Evolutionary conservation across 2,797 vertebrate species (phyloP).

Genomic region (Podargus strigoides): DNA sequence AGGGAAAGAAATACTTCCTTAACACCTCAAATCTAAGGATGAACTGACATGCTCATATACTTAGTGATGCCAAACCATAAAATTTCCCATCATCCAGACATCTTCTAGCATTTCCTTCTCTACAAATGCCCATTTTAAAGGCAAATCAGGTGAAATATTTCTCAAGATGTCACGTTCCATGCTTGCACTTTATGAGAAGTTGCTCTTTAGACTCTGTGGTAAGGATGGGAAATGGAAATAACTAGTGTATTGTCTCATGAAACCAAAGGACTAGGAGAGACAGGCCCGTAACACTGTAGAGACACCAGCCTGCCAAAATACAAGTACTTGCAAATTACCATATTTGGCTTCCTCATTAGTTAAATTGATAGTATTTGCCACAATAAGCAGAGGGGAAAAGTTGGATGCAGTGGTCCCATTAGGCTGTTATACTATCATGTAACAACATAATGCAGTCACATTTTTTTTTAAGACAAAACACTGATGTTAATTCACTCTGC

Average conservation of each 20-base stretch:
- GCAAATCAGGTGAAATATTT: neutral
- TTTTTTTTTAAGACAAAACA: slow-evolving; percentile 21
- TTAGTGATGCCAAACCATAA: neutral
- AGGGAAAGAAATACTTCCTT: neutral
- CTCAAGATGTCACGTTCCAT: neutral
- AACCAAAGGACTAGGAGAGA: neutral
- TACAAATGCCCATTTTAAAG: neutral
- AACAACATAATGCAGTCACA: neutral
- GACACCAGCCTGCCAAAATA: neutral
- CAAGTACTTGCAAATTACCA: neutral
- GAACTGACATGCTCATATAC: neutral
- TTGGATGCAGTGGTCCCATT: neutral
- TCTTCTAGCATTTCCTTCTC: neutral
- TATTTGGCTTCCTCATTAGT: slow-evolving; percentile 12
- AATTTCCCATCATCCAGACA: neutral
- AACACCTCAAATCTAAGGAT: neutral
- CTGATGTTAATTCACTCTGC: slow-evolving; percentile 10
- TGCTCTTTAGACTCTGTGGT: neutral
- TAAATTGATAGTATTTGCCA: neutral
- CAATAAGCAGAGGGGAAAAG: neutral
- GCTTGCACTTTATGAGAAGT: neutral
- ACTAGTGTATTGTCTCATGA: neutral
- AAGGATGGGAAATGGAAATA: neutral
- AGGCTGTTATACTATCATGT: neutral
- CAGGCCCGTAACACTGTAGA: neutral